These are phyloP conservation scores for Manis javanica DNA, from an alignment of 2,797 vertebrate species.

Conservation along the genomic window DNA sequence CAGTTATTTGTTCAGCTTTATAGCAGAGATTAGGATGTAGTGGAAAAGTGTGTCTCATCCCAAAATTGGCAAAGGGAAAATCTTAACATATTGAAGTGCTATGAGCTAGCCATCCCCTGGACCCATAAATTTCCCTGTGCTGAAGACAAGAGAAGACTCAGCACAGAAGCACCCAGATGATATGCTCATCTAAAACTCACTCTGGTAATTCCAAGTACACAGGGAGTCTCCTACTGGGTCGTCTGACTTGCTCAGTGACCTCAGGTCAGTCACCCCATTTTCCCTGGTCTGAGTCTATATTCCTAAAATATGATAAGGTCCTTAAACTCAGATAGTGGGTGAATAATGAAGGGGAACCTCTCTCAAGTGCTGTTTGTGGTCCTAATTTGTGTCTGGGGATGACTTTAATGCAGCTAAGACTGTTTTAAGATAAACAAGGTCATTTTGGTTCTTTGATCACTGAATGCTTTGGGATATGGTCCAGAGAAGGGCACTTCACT, in stretches of 20 bases:
- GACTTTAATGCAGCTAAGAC: neutral
- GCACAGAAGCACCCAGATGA: neutral
- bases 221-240: neutral
- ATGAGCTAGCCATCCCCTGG: neutral
- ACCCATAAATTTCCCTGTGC: neutral
- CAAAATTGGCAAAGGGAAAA: conserved; percentile 32
- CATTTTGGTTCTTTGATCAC: neutral
- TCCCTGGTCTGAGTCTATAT: neutral
- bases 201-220: neutral
- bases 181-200: neutral
- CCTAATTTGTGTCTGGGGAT: neutral
- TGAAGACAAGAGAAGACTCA: neutral
- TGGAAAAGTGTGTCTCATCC: neutral
- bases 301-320: neutral
- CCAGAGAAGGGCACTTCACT: neutral
- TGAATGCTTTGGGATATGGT: neutral
- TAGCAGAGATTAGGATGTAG: neutral
- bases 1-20: conserved; percentile 39
- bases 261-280: neutral
- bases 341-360: neutral
- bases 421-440: neutral
- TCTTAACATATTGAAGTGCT: neutral
- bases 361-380: neutral
- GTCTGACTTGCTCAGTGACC: neutral
- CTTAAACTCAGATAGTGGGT: neutral